Evolutionary conservation across 2,888 invertebrate genomes (phyloP).

Genomic region (Drosophila subquinaria): DNA sequence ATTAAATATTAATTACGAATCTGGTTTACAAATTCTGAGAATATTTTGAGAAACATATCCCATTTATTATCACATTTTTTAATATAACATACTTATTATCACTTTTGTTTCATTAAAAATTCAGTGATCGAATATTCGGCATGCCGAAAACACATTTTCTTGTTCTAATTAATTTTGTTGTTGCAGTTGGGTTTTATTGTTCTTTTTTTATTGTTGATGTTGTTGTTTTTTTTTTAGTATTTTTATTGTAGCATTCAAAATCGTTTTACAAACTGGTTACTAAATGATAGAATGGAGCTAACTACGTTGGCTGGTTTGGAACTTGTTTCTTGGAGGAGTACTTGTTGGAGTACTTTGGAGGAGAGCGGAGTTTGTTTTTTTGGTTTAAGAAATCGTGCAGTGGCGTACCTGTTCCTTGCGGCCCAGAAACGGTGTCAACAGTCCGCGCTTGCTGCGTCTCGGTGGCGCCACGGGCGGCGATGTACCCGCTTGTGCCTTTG

Average conservation of each 20-base stretch:
- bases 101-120: neutral
- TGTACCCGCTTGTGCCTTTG: slow-evolving; percentile 86
- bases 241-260: slow-evolving; percentile 80
- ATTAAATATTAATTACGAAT: too few relatives aligned
- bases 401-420: slow-evolving; percentile 86
- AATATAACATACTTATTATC: too few relatives aligned
- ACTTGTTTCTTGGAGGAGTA: slow-evolving; percentile 18
- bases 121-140: neutral
- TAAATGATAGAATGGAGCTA: slow-evolving; percentile 60
- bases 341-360: slow-evolving; percentile 22
- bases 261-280: slow-evolving; percentile 74
- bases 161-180: slow-evolving; percentile 21
- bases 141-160: slow-evolving; percentile 17
- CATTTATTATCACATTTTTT: too few relatives aligned
- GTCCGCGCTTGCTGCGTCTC: slow-evolving; percentile 87
- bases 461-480: slow-evolving; percentile 89
- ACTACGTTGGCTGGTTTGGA: slow-evolving; percentile 27
- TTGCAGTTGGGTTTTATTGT: slow-evolving; percentile 28
- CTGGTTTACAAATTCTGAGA: too few relatives aligned
- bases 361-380: slow-evolving; percentile 51
- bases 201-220: slow-evolving; percentile 26
- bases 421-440: slow-evolving; percentile 86
- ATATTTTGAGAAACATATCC: too few relatives aligned
- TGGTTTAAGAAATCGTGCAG: slow-evolving; percentile 85
- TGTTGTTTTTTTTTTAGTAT: slow-evolving; percentile 29